Percentiles rank a stretch among this genome's conserved stretches.
These are phyloP conservation scores for Sphenopsis melanotis DNA, from an alignment of 2,797 vertebrate genomes.

Conservation along the genomic window DNA sequence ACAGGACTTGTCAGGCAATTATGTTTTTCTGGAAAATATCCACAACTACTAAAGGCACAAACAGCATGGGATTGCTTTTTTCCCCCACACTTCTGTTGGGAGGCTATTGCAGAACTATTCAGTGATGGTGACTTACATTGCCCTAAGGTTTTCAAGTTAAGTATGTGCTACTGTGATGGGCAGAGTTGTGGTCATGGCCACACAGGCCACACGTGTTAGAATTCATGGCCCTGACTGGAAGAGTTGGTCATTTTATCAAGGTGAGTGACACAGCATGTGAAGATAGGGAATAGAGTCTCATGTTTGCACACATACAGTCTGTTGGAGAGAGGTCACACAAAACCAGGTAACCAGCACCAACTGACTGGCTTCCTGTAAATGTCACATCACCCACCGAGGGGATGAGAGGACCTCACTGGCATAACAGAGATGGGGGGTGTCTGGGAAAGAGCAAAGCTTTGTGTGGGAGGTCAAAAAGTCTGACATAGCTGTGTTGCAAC, in stretches of 20 bases:
- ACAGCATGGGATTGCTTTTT: neutral
- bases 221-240: neutral
- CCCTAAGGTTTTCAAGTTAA: neutral
- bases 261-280: neutral
- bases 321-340: neutral
- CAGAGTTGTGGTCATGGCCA: neutral
- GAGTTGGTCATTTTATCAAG: neutral
- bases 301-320: neutral
- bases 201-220: neutral
- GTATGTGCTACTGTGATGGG: neutral
- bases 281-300: neutral
- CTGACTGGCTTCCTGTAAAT: neutral
- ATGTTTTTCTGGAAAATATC: neutral
- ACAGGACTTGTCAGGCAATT: neutral
- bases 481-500: neutral
- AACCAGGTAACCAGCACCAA: neutral
- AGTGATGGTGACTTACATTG: neutral
- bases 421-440: neutral
- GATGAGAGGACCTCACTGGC: neutral
- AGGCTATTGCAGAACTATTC: neutral
- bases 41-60: neutral
- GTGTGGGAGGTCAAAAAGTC: neutral
- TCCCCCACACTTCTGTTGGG: neutral
- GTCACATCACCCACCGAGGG: neutral
- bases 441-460: neutral